Conservation (phyloP, 2,797 vertebrate genomes). For the Rhynchotus rufescens region DNA sequence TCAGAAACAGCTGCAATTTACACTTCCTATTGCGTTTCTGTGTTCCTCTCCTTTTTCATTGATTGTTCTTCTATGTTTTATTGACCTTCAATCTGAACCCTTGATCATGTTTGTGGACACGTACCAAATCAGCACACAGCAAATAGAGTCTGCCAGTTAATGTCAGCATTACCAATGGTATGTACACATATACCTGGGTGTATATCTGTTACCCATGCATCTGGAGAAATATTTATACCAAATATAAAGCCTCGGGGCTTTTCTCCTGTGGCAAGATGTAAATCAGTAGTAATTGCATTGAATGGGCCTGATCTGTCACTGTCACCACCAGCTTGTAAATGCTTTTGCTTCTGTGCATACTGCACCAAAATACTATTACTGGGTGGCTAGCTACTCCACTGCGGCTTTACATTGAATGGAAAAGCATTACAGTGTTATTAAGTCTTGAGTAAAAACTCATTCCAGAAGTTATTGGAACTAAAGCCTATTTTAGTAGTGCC, state of each 20-base stretch:
- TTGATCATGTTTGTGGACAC: not conserved
- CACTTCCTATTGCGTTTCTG: too few relatives aligned
- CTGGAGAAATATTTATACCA: not conserved
- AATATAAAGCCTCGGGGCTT: not conserved
- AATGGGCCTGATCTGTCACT: not conserved
- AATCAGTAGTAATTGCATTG: not conserved
- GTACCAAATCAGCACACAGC: not conserved
- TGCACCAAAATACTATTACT: not conserved
- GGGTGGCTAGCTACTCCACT: not conserved
- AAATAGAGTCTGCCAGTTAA: not conserved
- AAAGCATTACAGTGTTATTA: not conserved
- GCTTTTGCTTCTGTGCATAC: not conserved
- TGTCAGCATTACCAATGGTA: not conserved
- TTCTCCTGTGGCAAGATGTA: not conserved
- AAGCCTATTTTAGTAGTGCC: conserved; percentile 21
- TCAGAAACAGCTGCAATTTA: too few relatives aligned
- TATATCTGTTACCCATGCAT: not conserved
- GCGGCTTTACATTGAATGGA: not conserved
- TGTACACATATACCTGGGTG: too few relatives aligned
- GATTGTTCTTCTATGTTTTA: not conserved
- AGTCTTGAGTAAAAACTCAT: conserved; percentile 23
- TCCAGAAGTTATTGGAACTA: conserved; percentile 33
- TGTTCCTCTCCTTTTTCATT: not conserved
- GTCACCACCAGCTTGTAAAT: not conserved
- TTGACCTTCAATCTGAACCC: not conserved